Conservation (phyloP, 2,888 invertebrate species). For the Lasioglossum malachurum region DNA sequence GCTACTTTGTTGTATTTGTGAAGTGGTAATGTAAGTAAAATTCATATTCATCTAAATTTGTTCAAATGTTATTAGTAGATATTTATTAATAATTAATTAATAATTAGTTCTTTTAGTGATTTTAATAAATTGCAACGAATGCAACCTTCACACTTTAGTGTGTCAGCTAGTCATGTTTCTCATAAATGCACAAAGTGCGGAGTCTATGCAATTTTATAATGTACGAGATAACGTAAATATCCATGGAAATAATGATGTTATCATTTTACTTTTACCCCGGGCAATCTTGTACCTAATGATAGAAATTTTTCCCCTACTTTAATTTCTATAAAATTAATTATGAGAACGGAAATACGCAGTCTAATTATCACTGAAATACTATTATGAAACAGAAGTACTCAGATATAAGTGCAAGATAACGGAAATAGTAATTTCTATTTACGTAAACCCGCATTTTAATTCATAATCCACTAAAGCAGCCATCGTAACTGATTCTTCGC, state of each 20-base stretch:
- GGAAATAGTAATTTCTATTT: not conserved
- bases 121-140: not conserved
- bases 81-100: no score
- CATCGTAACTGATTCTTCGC: not conserved
- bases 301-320: no score
- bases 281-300: not conserved
- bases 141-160: not conserved
- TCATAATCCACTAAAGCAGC: not conserved
- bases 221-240: not conserved
- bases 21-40: no score
- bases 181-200: not conserved
- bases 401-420: not conserved
- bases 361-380: not conserved
- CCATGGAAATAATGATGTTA: not conserved
- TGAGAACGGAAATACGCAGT: not conserved
- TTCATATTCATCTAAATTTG: no score
- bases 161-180: not conserved
- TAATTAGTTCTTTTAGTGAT: not conserved
- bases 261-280: not conserved
- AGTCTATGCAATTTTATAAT: not conserved
- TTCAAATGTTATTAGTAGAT: no score
- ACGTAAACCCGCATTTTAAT: not conserved
- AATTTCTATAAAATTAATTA: not conserved
- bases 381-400: not conserved
- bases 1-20: not conserved